Conservation (phyloP, 2,113 vertebrate species). For the Zapus hudsonius region DNA sequence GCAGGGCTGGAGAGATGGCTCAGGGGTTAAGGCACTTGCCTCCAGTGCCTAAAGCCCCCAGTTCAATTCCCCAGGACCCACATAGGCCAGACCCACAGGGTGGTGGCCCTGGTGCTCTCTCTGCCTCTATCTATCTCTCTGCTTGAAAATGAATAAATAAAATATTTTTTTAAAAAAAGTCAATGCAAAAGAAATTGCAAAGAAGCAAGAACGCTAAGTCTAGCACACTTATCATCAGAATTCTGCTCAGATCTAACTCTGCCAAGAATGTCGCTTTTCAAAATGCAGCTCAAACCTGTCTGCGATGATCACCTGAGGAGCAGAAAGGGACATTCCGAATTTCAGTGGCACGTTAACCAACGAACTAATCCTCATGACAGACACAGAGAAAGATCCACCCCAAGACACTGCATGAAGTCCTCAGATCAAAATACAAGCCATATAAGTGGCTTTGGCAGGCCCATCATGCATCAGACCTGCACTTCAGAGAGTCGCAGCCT, state of each 20-base stretch:
- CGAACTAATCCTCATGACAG: constrained; percentile 54
- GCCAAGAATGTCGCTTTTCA: background rate
- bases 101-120: too few species aligned
- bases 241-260: background rate
- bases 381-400: background rate
- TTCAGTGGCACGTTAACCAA: constrained; percentile 62
- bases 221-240: background rate
- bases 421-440: constrained; percentile 8
- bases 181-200: background rate
- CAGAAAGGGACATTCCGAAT: constrained; percentile 56
- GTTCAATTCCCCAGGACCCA: too few species aligned
- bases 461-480: accelerated
- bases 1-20: too few species aligned
- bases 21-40: too few species aligned
- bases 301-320: constrained; percentile 7
- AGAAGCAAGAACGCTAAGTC: background rate
- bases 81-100: too few species aligned
- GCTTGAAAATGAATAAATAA: too few species aligned
- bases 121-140: too few species aligned
- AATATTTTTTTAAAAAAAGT: too few species aligned
- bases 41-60: too few species aligned
- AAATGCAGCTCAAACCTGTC: constrained; percentile 15
- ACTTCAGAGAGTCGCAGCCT: accelerated
- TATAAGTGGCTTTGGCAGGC: background rate
- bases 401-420: background rate